Evolutionary conservation across 2,888 invertebrate genomes (phyloP), one percentile per base, ranked within the genome.

Genomic region (Nysson spinosus): DNA sequence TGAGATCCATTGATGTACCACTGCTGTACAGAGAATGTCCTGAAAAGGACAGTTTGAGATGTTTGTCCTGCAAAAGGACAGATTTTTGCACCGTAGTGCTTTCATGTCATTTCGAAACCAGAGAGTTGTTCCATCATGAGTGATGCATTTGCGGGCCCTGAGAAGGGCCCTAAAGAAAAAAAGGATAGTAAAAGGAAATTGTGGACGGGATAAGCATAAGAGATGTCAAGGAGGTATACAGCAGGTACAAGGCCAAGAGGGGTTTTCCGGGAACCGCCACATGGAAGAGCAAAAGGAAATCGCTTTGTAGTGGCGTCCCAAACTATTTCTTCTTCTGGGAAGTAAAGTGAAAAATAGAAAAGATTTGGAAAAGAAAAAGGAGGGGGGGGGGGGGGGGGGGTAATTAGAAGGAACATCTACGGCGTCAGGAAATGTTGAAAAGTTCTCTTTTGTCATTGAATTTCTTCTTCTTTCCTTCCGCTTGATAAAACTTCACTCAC

Each of bases 61-160:
- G 14, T n/a, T 32, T 52, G 42, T 52, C 34, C 67, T 66, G 43
- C n/a, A 72, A 52, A 72, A 75, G 69, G 55, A 66, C 67, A 68
- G 56, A 46, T 65, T 40, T 49, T 44, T 34, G 11, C 7, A 11
- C 14, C 32, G n/a, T 4, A 12, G 12, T 2, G 12, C 0, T 34
- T n/a, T n/a, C n/a, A 24, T 24, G 24, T 37, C 19, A 32, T 49
- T 12, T 19, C 12, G n/a, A 7, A 34, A 16, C 39, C 17, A 17
- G 50, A 30, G 9, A 32, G 46, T 30, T 24, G 46, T n/a, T 47
- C 3, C 63, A 28, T 0, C 60, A 39, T 66, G 2, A 3, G 3
- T 54, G 57, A 83, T 5, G 24, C 20, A 81, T 73, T 81, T 84
- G 84, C 83, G 84, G 84, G 82, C 82, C 84, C 83, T 79, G 65